phyloP scores from a whole-genome alignment of 2,888 invertebrate genomes.

The Drosophila maculinotata region DNA sequence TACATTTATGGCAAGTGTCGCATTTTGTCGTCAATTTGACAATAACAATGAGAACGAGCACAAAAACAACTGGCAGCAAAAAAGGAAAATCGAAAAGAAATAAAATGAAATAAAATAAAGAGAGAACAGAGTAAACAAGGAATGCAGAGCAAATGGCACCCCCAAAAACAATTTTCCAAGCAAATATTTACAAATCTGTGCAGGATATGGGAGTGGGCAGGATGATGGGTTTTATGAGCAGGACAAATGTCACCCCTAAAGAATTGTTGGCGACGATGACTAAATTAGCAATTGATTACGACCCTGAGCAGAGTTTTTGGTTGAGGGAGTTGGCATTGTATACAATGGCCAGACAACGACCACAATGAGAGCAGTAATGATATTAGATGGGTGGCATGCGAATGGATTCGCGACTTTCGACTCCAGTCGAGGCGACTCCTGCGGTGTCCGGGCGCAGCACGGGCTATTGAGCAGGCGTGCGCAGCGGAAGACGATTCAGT shows the following conservation, averaged over 20 bases:
- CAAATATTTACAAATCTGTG: conserved; percentile 71
- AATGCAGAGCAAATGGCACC: conserved; percentile 35
- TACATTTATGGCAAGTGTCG: conserved; percentile 82
- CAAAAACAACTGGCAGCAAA: conserved; percentile 63
- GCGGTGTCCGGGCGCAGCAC: conserved; percentile 54
- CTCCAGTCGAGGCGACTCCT: conserved; percentile 40
- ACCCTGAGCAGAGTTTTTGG: conserved; percentile 1
- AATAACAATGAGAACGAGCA: conserved; percentile 49
- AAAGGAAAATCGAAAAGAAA: conserved; percentile 1
- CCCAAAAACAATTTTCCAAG: conserved; percentile 50
- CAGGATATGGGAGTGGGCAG: conserved; percentile 2
- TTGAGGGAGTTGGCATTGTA: conserved; percentile 7
- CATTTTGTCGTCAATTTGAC: conserved; percentile 80
- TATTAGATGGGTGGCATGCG: conserved; percentile 55
- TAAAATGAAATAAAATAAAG: background rate
- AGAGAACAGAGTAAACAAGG: conserved; percentile 7
- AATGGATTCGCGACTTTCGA: conserved; percentile 11
- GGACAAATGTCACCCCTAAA: conserved; percentile 57
- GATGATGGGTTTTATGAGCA: background rate
- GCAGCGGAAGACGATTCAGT: conserved; percentile 75
- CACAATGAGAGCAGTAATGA: conserved; percentile 77
- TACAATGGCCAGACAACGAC: conserved; percentile 51
- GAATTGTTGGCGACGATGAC: conserved; percentile 61
- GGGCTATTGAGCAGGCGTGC: conserved; percentile 76
- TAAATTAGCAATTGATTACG: conserved; percentile 74